Percentiles rank a stretch among this genome's conserved stretches.
phyloP scores from a whole-genome alignment of 2,888 invertebrate genomes.

The Digitonthophagus gazella region DNA sequence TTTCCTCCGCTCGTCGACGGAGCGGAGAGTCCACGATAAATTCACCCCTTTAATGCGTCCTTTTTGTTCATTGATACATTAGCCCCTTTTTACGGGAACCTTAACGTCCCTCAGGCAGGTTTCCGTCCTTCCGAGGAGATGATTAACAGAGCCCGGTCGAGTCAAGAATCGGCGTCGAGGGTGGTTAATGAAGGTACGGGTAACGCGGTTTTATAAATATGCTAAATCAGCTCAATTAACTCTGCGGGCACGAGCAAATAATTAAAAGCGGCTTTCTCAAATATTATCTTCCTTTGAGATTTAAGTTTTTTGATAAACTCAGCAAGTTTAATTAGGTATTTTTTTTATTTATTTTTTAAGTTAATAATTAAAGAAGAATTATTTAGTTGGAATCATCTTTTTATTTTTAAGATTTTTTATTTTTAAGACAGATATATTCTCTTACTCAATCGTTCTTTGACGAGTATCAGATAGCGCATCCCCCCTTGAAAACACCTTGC shows the following conservation, averaged over 20 bases:
- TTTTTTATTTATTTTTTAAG: neutral
- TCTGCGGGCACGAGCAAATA: conserved; percentile 1
- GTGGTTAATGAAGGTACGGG: neutral
- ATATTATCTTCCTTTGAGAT: neutral
- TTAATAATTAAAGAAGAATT: too few species aligned
- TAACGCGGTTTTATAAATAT: conserved; percentile 2
- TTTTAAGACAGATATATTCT: neutral
- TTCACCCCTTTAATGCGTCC: neutral
- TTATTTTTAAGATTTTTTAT: neutral
- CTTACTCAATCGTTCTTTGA: neutral
- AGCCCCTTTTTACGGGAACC: neutral
- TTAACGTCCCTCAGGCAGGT: neutral
- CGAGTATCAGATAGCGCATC: neutral
- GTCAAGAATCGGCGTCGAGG: neutral
- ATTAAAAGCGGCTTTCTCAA: neutral
- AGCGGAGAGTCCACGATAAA: neutral
- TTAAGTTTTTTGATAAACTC: neutral
- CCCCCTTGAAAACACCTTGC: neutral
- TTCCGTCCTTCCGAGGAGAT: neutral
- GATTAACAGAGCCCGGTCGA: neutral
- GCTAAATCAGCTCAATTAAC: conserved; percentile 15
- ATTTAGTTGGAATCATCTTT: too few species aligned
- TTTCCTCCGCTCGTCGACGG: neutral
- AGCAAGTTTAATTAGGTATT: neutral
- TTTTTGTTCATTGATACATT: neutral